A percentile compares a stretch with the other conserved stretches of the same genome.
Conservation (phyloP, 2,888 invertebrate species). For the Imbricaverruca yamaguchii region DNA sequence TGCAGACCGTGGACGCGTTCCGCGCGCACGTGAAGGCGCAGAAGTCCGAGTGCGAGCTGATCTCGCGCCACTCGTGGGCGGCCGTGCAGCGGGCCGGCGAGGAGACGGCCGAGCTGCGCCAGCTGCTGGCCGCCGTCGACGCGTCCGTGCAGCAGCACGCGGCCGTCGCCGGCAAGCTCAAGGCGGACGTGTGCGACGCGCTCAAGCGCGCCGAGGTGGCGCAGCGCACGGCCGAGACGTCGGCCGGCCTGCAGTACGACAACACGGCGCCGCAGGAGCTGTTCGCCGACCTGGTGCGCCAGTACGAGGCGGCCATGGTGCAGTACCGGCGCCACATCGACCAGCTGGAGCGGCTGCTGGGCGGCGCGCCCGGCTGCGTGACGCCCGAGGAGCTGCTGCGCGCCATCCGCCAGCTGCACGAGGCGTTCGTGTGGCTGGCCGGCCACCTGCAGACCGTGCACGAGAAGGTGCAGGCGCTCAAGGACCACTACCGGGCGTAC, state of each 20-base stretch:
- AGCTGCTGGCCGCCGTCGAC: constrained; percentile 54
- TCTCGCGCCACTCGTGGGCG: constrained; percentile 61
- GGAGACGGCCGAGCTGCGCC: constrained; percentile 54
- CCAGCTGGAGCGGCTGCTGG: constrained; percentile 5
- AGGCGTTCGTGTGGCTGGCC: constrained; percentile 78
- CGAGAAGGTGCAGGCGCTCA: constrained; percentile 62
- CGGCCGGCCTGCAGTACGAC: constrained; percentile 65
- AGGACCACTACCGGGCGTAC: constrained; percentile 74
- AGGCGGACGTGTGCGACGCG: constrained; percentile 54
- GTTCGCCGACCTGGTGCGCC: constrained; percentile 58
- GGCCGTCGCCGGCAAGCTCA: constrained; percentile 54
- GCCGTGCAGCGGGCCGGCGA: constrained; percentile 56
- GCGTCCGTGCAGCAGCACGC: constrained; percentile 55
- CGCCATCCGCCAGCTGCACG: constrained; percentile 72
- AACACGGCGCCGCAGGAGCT: constrained; percentile 63
- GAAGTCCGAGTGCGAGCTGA: constrained; percentile 70
- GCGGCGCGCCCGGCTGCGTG: background rate
- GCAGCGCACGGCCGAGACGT: constrained; percentile 67
- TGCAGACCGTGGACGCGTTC: constrained; percentile 66
- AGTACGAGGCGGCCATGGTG: constrained; percentile 62
- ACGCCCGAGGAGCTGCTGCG: constrained; percentile 55
- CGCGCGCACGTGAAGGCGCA: constrained; percentile 74
- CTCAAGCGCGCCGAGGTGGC: constrained; percentile 68
- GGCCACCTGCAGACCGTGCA: constrained; percentile 76
- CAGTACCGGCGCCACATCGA: constrained; percentile 40